Evolutionary conservation across 1,140 invertebrate genomes (phyloP).

Genomic region (Neomicropteryx cornuta): DNA sequence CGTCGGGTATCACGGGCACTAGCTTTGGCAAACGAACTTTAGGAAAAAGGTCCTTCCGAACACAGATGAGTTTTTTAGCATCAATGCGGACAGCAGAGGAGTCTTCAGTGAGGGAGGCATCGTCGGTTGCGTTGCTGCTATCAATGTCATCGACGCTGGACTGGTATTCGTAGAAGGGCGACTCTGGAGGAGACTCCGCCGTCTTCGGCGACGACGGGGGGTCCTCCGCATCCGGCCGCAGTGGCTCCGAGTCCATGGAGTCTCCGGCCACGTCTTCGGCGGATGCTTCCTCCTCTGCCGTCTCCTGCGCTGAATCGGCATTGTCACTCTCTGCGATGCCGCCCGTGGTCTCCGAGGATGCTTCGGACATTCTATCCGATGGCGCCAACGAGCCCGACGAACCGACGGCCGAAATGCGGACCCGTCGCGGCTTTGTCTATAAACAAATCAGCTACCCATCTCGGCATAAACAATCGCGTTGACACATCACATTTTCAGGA

Average conservation of each 20-base stretch:
- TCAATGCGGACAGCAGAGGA: no score
- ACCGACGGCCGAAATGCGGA: constrained; percentile 31
- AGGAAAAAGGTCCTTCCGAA: constrained; percentile 36
- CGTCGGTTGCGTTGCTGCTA: no score
- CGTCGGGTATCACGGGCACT: constrained; percentile 18
- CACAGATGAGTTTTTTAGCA: constrained; percentile 24
- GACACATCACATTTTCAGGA: constrained; percentile 45
- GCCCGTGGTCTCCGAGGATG: constrained; percentile 32
- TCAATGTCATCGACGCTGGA: no score
- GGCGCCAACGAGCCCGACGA: constrained; percentile 25
- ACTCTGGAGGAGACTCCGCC: constrained; percentile 1
- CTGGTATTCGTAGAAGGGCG: no score
- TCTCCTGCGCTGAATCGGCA: constrained; percentile 25
- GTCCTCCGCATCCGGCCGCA: not conserved
- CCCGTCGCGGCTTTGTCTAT: constrained; percentile 26
- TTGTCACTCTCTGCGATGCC: constrained; percentile 27
- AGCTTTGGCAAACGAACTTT: constrained; percentile 23
- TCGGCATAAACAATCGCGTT: constrained; percentile 42
- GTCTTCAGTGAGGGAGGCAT: no score
- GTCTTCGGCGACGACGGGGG: not conserved
- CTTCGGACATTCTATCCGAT: constrained; percentile 1
- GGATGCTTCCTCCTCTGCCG: no score
- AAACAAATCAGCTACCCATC: constrained; percentile 35
- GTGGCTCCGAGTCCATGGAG: no score
- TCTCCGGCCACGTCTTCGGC: no score